Evolutionary conservation across 2,113 vertebrate species (phyloP).

Genomic region (Ptilorrhoa leucosticta): DNA sequence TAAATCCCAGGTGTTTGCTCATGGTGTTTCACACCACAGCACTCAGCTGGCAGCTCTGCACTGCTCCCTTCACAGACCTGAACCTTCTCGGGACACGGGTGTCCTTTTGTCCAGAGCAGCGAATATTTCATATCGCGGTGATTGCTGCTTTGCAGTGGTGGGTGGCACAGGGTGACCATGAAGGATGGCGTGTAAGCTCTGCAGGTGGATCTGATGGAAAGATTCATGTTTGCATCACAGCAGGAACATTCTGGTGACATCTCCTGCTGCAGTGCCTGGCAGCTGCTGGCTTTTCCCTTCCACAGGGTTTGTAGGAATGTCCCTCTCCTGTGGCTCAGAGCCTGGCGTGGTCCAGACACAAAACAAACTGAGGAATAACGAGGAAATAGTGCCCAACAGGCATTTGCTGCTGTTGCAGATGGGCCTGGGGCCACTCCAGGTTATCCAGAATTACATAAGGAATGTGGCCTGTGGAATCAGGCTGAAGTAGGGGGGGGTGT

Average conservation of each 20-base stretch:
- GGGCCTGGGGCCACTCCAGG: not conserved
- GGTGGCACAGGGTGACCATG: not conserved
- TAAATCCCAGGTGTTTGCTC: not conserved
- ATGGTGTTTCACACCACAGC: not conserved
- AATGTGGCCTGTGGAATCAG: not conserved
- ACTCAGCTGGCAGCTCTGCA: not conserved
- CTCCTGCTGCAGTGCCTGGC: not conserved
- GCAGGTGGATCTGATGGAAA: not conserved
- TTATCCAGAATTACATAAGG: not conserved
- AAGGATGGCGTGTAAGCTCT: not conserved
- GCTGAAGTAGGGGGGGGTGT: fast-evolving
- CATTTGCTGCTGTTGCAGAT: not conserved
- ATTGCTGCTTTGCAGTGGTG: not conserved
- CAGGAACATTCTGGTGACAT: not conserved
- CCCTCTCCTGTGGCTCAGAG: not conserved
- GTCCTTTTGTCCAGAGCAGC: not conserved
- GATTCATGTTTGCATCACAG: not conserved
- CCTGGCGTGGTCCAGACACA: not conserved
- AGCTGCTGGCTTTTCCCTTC: not conserved
- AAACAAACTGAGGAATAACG: not conserved
- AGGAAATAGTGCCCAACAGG: not conserved
- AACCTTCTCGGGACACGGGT: not conserved
- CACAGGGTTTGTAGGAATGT: not conserved
- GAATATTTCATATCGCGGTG: fast-evolving
- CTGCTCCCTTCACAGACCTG: not conserved